Evolutionary conservation across 2,888 invertebrate genomes (phyloP), one percentile per base, ranked within the genome.

Genomic region (Pyrrhia umbra): DNA sequence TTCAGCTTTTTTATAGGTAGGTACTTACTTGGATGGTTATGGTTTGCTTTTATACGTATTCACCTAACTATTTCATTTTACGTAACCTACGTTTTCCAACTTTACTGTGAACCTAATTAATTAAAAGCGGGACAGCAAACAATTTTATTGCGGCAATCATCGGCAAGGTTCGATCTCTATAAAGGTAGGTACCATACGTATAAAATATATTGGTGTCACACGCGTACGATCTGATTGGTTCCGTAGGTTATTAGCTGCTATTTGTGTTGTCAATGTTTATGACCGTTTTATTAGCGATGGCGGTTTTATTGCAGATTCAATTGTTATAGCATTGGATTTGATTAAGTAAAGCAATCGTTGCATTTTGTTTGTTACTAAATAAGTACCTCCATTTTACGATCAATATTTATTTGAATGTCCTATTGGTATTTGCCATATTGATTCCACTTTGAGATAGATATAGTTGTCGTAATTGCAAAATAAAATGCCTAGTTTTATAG

Each of bases 251-350:
- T 92, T 93, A 93, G 92, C 83, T 84, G 86, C 89, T 93, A 93
- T 93, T 94, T 93, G 93, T 92, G 89, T 88, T 92, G 92, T 93
- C 93, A 90, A 92, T 93, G 93, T 94, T 94, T 94, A 94, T 91
- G 88, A 82, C 86, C 79, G 70, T 93, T 94, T 94, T 94, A 94
- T 92, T 91, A 89, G 85, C 88, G 82, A 85, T 89, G 86, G 87
- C 85, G 88, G 85, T 92, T 93, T 94, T 94, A 94, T 93, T 92
- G 86, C 90, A 75, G 85, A 88, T 93, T 88, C 91, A 90, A 92
- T 92, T 90, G 92, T 86, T 84, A 87, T 90, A 88, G 90, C 90
- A 89, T 91, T 85, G 87, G 90, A 89, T 92, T 93, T 94, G 91
- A 94, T 94, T 94, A 94, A 91, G 87, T 90, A 87, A 88, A 89